These are phyloP conservation scores for Brenthis daphne DNA, from an alignment of 2,888 invertebrate genomes.

Conservation along the genomic window DNA sequence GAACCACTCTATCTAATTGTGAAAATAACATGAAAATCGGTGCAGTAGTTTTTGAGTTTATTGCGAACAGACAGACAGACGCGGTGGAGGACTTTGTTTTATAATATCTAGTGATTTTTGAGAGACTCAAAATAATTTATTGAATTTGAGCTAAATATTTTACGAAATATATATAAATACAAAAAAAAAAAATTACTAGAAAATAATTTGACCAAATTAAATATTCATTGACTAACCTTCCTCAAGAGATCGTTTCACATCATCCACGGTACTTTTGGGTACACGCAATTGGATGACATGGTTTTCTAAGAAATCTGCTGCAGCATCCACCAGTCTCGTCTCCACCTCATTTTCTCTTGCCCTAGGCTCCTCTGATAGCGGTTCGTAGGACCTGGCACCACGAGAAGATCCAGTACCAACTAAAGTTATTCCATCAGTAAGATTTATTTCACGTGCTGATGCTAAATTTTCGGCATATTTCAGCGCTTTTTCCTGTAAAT, in stretches of 20 bases:
- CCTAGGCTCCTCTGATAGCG: conserved; percentile 86
- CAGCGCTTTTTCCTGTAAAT: conserved; percentile 85
- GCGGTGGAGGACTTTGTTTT: no score
- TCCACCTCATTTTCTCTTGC: conserved; percentile 89
- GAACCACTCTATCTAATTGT: no score
- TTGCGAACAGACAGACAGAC: no score
- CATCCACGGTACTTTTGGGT: conserved; percentile 87
- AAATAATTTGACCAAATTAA: no score
- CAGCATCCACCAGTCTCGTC: conserved; percentile 86
- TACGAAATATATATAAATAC: no score
- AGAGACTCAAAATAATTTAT: no score
- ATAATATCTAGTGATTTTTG: no score
- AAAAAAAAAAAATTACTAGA: no score
- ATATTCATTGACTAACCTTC: conserved; percentile 84
- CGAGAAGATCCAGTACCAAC: conserved; percentile 76
- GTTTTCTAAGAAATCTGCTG: conserved; percentile 89
- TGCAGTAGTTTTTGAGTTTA: no score
- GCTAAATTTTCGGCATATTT: conserved; percentile 84
- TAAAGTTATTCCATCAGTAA: conserved; percentile 83
- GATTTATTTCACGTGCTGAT: conserved; percentile 77
- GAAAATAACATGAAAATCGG: no score
- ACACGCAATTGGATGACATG: conserved; percentile 91
- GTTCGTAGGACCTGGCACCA: conserved; percentile 83
- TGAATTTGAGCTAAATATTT: no score
- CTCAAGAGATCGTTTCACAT: conserved; percentile 89